Percentiles rank a stretch among this genome's conserved stretches.
Conservation (phyloP, 1,140 invertebrate genomes). For the Scaptomyza pallida region DNA sequence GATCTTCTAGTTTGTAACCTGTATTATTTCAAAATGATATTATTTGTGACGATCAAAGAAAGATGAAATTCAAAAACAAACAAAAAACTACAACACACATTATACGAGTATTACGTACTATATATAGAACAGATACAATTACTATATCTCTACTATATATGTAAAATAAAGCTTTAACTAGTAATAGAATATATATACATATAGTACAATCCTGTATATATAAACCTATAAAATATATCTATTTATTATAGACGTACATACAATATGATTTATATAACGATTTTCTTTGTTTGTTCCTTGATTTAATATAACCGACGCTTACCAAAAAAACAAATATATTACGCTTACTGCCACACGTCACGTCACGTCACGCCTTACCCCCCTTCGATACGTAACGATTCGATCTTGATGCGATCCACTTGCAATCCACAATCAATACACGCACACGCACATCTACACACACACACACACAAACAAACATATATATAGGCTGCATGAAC, state of each 20-base stretch:
- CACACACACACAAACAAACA: constrained; percentile 1
- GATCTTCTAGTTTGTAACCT: constrained; percentile 36
- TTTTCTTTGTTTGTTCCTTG: constrained; percentile 71
- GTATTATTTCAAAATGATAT: constrained; percentile 49
- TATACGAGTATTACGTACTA: constrained; percentile 21
- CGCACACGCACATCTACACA: neutral
- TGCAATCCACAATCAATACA: constrained; percentile 4
- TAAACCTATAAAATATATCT: constrained; percentile 16
- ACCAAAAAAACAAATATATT: too few relatives aligned
- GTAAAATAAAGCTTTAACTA: constrained; percentile 11
- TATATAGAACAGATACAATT: constrained; percentile 13
- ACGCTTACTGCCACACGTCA: constrained; percentile 54
- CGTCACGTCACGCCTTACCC: constrained; percentile 41
- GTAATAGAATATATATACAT: constrained; percentile 14
- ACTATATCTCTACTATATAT: neutral
- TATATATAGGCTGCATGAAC: constrained; percentile 67
- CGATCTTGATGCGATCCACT: constrained; percentile 29
- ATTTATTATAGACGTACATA: constrained; percentile 38
- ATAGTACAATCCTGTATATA: constrained; percentile 27
- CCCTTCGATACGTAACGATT: constrained; percentile 13
- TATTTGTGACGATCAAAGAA: constrained; percentile 35
- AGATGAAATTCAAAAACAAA: constrained; percentile 24
- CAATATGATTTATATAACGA: constrained; percentile 68
- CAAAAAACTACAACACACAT: constrained; percentile 49
- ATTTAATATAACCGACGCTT: constrained; percentile 59